Conservation (phyloP, 2,888 invertebrate genomes). For the Cerastoderma edule region DNA sequence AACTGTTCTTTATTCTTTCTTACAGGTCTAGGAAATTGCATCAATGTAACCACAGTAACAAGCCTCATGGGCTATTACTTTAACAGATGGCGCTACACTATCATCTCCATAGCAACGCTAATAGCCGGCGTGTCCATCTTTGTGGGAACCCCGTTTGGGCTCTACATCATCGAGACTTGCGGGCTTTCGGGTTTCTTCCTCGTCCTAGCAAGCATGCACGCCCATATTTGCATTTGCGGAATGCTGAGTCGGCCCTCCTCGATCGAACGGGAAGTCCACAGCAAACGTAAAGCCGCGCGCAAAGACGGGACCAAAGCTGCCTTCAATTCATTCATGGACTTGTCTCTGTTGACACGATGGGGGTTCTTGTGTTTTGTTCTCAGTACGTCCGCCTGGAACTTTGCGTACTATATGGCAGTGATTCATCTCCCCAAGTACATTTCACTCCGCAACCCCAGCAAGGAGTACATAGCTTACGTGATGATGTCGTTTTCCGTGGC, state of each 20-base stretch:
- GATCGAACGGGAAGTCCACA: conserved; percentile 37
- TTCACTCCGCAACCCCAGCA: conserved; percentile 18
- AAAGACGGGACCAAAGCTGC: neutral
- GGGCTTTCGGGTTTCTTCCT: conserved; percentile 48
- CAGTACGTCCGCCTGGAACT: conserved; percentile 48
- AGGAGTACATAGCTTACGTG: conserved; percentile 33
- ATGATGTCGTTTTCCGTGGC: conserved; percentile 47
- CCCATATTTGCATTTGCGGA: conserved; percentile 58
- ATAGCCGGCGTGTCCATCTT: conserved; percentile 59
- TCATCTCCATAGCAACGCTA: conserved; percentile 39
- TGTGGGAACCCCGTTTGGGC: conserved; percentile 50
- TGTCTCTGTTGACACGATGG: conserved; percentile 32
- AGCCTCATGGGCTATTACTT: conserved; percentile 62
- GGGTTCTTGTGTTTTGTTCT: conserved; percentile 45
- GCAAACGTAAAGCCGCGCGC: neutral
- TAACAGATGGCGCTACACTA: conserved; percentile 34
- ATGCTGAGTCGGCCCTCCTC: conserved; percentile 49
- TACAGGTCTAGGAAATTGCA: conserved; percentile 59
- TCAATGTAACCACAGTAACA: conserved; percentile 44
- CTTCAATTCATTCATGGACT: conserved; percentile 33
- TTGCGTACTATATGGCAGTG: conserved; percentile 35
- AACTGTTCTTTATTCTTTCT: too few species aligned
- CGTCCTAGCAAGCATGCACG: conserved; percentile 50
- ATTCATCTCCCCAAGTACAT: conserved; percentile 57
- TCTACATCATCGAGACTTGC: conserved; percentile 28